These are phyloP conservation scores for Polyergus mexicanus DNA, from an alignment of 1,140 invertebrate genomes.

Conservation along the genomic window DNA sequence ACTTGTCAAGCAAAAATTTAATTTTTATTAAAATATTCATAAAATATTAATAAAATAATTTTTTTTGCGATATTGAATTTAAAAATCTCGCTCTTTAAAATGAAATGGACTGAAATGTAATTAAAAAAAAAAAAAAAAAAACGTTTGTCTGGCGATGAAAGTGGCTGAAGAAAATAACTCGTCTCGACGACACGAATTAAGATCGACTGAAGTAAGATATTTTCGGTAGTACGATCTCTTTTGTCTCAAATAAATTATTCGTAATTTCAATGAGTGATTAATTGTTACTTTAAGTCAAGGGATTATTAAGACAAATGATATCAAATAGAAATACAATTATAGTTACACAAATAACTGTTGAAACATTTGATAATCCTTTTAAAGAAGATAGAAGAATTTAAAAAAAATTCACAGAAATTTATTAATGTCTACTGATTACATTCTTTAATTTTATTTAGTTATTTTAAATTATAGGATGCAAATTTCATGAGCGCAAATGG, in stretches of 20 bases:
- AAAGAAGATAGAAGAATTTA: neutral
- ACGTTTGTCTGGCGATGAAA: conserved; percentile 69
- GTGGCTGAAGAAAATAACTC: conserved; percentile 72
- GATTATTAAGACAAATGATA: conserved; percentile 75
- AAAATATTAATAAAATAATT: neutral
- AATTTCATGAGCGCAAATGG: conserved; percentile 3
- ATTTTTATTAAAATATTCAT: neutral
- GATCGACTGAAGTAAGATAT: conserved; percentile 70
- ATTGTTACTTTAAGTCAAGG: conserved; percentile 67
- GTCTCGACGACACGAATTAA: conserved; percentile 70
- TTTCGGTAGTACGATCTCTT: conserved; percentile 63
- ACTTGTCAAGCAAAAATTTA: neutral
- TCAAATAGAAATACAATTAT: conserved; percentile 49
- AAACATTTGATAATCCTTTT: conserved; percentile 2
- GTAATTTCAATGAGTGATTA: conserved; percentile 74
- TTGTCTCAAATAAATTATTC: conserved; percentile 71
- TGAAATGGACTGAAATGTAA: conserved; percentile 73
- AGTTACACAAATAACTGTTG: conserved; percentile 32
- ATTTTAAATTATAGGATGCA: conserved; percentile 18
- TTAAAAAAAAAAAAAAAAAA: conserved; percentile 67
- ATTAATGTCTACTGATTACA: neutral
- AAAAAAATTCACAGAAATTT: neutral
- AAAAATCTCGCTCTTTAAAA: neutral
- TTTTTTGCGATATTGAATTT: neutral
- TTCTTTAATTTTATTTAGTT: neutral